Percentiles rank a stretch among this genome's conserved stretches.
These are phyloP conservation scores for Phaethornis superciliosus DNA, from an alignment of 2,113 vertebrate species.

Conservation along the genomic window DNA sequence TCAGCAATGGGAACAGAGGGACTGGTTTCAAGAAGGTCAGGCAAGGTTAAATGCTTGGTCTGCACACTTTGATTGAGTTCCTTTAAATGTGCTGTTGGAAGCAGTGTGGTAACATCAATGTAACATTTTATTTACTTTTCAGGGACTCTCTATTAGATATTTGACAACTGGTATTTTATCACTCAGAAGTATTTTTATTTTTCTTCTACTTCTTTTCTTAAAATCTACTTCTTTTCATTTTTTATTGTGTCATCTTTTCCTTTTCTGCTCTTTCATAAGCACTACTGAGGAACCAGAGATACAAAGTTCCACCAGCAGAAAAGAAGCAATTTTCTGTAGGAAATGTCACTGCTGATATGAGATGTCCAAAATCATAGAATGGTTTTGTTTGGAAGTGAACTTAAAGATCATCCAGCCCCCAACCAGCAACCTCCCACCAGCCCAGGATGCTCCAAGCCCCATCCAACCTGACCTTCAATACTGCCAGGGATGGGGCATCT, in stretches of 20 bases:
- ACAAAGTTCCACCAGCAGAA: not conserved
- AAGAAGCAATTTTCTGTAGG: not conserved
- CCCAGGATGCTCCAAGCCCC: too few species aligned
- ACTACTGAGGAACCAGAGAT: not conserved
- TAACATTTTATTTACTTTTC: not conserved
- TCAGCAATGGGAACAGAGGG: not conserved
- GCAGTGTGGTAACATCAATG: not conserved
- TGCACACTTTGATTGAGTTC: not conserved
- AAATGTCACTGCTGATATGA: slow-evolving; percentile 7
- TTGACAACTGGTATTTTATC: not conserved
- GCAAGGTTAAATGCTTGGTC: not conserved
- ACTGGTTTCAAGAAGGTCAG: not conserved
- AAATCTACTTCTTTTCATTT: not conserved
- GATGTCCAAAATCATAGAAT: not conserved
- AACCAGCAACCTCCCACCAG: too few species aligned
- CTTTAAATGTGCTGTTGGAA: not conserved
- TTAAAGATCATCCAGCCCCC: too few species aligned
- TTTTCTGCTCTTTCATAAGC: not conserved
- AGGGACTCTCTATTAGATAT: not conserved
- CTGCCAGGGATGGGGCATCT: too few species aligned
- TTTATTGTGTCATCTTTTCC: not conserved
- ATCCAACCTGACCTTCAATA: too few species aligned
- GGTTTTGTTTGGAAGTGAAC: too few species aligned
- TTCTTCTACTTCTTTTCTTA: too few species aligned
- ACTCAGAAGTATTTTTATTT: not conserved